phyloP scores from a whole-genome alignment of 2,797 vertebrate genomes.

The Hypotaenidia philippensis region DNA sequence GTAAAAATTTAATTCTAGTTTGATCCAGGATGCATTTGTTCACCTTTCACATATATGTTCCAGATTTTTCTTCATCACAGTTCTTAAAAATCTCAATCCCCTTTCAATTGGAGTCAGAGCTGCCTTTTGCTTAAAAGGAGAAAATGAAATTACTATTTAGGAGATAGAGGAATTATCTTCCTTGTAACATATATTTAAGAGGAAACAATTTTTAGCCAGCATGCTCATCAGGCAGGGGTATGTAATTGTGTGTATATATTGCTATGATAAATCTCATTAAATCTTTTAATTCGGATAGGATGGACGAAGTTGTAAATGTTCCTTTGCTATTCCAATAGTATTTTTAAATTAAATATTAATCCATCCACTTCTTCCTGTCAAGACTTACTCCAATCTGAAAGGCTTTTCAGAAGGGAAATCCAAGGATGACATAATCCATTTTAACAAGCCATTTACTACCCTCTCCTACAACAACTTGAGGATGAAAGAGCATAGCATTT shows the following conservation, averaged over 20 bases:
- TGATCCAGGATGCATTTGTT: not conserved
- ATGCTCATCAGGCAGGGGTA: not conserved
- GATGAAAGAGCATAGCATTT: constrained; percentile 39
- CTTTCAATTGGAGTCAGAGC: not conserved
- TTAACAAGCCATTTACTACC: constrained; percentile 26
- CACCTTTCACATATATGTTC: not conserved
- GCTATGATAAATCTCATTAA: not conserved
- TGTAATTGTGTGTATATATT: not conserved
- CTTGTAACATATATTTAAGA: not conserved
- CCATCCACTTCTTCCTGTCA: not conserved
- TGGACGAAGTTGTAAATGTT: constrained; percentile 39
- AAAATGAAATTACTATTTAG: not conserved
- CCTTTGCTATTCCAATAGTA: not conserved
- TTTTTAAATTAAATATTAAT: not conserved
- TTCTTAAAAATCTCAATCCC: not conserved
- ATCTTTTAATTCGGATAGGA: constrained; percentile 32
- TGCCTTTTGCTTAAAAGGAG: constrained; percentile 6
- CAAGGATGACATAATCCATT: constrained; percentile 23
- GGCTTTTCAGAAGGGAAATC: constrained; percentile 9
- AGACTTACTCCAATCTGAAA: not conserved
- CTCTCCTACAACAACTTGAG: not conserved
- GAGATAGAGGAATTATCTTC: not conserved
- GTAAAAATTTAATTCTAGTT: not conserved
- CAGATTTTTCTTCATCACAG: not conserved
- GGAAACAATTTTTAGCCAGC: not conserved